Evolutionary conservation across 2,797 vertebrate genomes (phyloP), one percentile per base, ranked within the genome.

Genomic region (Phalloptychus januarius): DNA sequence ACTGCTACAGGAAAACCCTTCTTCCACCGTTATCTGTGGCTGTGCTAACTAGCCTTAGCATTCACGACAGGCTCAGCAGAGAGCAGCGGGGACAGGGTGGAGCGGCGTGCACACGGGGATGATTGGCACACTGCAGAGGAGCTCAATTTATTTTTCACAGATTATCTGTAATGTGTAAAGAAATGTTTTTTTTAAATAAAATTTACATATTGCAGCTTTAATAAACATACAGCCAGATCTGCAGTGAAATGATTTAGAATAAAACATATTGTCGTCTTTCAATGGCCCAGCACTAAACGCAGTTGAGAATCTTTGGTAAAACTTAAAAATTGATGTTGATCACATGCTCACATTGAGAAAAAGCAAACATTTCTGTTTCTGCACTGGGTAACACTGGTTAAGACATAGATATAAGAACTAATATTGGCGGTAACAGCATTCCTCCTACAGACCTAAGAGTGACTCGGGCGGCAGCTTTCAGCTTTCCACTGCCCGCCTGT

Each of bases 401-500:
- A 58, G 28, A 31, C 28, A 13, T 12, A 6, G 56, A 12, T 58
- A 31, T 58, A 15, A 31, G 13, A 36, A 13, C 28, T 33, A 61
- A 42, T 4, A 28, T 50, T 6, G 4, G 18, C 58, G 48, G 77
- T 48, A 33, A 75, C 20, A 16, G 8, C 63, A 81, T 87, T 85
- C 79, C 83, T 86, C 48, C 61, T 28, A 50, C 76, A 85, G 86
- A 84, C 87, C 79, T 84, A 72, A 78, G 72, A 65, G 72, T 85
- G 76, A 85, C 79, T 86, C 20, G 77, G 38, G 80, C 84, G 75
- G 84, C 79, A 84, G 87, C 88, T 81, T 89, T 87, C 74, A 80
- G 89, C 88, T 81, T 89, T 87, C 72, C 80, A 88, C 89, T 81
- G 77, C 78, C 81, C 85, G 88, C 83, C 84, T 81, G 81, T 83